Conservation (phyloP, 1,140 invertebrate species). For the Brachionus angularis region DNA sequence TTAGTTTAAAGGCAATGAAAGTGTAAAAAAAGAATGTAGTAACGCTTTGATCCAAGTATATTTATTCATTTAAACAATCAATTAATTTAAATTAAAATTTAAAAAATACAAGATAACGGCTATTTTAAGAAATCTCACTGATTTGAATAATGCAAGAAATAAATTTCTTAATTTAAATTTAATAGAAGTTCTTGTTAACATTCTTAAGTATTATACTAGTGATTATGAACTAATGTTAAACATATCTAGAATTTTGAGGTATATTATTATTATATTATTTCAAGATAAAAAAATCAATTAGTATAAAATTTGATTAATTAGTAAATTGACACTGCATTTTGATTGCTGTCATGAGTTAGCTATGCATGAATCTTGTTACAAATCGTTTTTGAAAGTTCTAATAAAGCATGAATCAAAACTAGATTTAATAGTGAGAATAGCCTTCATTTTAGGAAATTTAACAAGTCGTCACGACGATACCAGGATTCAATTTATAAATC, state of each 20-base stretch:
- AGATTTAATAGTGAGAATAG: constrained; percentile 66
- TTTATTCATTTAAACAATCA: neutral
- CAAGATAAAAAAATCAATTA: neutral
- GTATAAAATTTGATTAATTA: constrained; percentile 56
- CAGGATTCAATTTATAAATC: constrained; percentile 63
- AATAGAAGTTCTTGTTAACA: constrained; percentile 60
- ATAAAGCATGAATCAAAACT: constrained; percentile 63
- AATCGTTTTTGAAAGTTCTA: constrained; percentile 62
- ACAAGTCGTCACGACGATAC: constrained; percentile 68
- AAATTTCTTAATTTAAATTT: constrained; percentile 52
- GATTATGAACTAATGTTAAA: constrained; percentile 72
- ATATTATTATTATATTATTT: constrained; percentile 44
- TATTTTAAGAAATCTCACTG: constrained; percentile 41
- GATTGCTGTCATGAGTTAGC: constrained; percentile 68
- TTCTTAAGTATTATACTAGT: constrained; percentile 63
- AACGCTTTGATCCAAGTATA: constrained; percentile 37
- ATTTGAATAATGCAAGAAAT: constrained; percentile 15
- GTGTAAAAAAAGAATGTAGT: constrained; percentile 4
- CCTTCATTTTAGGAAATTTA: constrained; percentile 73
- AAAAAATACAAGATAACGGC: constrained; percentile 35
- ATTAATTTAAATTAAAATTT: neutral
- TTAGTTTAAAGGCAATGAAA: constrained; percentile 35
- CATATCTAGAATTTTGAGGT: constrained; percentile 72
- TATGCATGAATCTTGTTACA: constrained; percentile 59
- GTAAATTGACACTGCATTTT: constrained; percentile 70